A percentile compares a stretch with the other conserved stretches of the same genome.
phyloP scores from a whole-genome alignment of 1,140 invertebrate genomes.

The Drosophila bocqueti region DNA sequence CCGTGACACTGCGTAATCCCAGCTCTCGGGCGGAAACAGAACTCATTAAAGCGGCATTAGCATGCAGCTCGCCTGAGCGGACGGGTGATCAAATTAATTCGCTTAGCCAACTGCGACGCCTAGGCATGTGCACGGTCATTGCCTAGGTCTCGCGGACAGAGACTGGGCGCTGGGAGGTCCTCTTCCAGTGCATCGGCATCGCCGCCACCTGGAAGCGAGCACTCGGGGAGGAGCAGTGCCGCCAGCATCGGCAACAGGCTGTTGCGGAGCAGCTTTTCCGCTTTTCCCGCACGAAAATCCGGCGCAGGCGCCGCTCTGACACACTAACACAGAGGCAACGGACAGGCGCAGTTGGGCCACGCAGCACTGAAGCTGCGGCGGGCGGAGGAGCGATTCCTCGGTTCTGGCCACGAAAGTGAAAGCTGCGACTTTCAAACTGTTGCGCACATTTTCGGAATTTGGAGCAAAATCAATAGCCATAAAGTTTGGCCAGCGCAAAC shows the following conservation, averaged over 20 bases:
- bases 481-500: slow-evolving; percentile 69
- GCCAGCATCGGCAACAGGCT: slow-evolving; percentile 69
- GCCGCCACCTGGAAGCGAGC: slow-evolving; percentile 50
- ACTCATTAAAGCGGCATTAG: slow-evolving; percentile 77
- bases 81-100: slow-evolving; percentile 66
- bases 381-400: neutral
- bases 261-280: slow-evolving; percentile 41
- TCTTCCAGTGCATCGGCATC: slow-evolving; percentile 54
- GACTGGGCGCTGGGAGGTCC: slow-evolving; percentile 2
- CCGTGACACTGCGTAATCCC: slow-evolving; percentile 25
- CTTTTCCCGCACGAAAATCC: slow-evolving; percentile 9
- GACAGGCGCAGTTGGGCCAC: slow-evolving; percentile 54
- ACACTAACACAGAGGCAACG: slow-evolving; percentile 75
- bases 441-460: slow-evolving; percentile 56
- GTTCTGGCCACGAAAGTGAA: slow-evolving; percentile 72
- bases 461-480: slow-evolving; percentile 70
- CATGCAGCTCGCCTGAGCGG: slow-evolving; percentile 64
- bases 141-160: slow-evolving; percentile 48
- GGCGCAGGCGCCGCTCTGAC: slow-evolving; percentile 68
- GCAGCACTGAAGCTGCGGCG: slow-evolving; percentile 1
- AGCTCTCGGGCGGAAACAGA: slow-evolving; percentile 27
- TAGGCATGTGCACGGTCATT: slow-evolving; percentile 60
- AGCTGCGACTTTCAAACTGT: slow-evolving; percentile 81
- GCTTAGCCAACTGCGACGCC: slow-evolving; percentile 51
- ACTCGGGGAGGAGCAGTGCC: slow-evolving; percentile 2